Conservation (phyloP, 2,113 vertebrate genomes). For the Porphyrio hochstetteri region DNA sequence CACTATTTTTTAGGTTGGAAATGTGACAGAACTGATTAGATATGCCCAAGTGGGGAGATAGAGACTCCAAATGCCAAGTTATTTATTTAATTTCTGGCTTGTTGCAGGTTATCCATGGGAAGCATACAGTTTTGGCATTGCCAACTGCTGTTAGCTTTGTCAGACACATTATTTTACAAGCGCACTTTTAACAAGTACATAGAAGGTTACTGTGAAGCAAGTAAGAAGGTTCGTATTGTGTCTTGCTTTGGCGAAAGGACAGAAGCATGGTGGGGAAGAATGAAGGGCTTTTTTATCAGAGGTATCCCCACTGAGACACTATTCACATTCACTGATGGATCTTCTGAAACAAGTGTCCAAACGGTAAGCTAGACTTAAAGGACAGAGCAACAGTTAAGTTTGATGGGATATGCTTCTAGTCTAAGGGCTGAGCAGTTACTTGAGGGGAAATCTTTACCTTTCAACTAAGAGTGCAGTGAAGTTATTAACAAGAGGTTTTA, state of each 20-base stretch:
- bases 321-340: background rate
- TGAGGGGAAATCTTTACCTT: background rate
- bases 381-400: background rate
- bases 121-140: background rate
- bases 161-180: background rate
- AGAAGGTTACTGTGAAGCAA: background rate
- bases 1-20: background rate
- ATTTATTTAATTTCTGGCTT: background rate
- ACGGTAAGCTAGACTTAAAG: background rate
- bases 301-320: background rate
- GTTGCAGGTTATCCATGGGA: background rate
- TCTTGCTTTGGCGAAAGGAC: background rate
- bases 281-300: background rate
- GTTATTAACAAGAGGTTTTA: background rate
- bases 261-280: background rate
- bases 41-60: background rate
- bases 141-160: background rate
- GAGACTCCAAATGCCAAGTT: background rate
- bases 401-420: background rate
- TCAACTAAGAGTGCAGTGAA: background rate
- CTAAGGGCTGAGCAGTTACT: background rate
- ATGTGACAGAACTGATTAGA: background rate
- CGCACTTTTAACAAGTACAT: background rate
- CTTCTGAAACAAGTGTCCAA: background rate
- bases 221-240: rapidly evolving